Evolutionary conservation across 1,140 invertebrate species (phyloP), one percentile per base, ranked within the genome.

Genomic region (Drosophila hydei): DNA sequence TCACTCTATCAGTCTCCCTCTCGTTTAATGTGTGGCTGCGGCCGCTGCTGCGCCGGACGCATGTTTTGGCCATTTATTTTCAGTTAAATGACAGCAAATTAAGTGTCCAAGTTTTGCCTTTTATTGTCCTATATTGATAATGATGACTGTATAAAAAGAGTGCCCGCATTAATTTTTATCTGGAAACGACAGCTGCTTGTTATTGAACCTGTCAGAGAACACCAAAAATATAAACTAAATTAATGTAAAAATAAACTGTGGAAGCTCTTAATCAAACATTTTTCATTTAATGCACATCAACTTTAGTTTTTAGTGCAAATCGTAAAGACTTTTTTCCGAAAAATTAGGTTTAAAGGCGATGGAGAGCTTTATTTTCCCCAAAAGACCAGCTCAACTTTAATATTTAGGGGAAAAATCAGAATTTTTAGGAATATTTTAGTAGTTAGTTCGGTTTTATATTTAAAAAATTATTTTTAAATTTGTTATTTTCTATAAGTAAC

Each of bases 71-170:
- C 81, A 85, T 85, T 85, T 77, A 80, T 87, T 79, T 68, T 77
- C 65, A 74, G 77, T 87, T 80, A 80, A 85, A 80, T 67, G 73
- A 75, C 81, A 87, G 81, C 69, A 74, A 75, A 85, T 87, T 85
- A 87, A 87, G 74, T 87, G 81, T 42, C 65, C 54, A 75, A 77
- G 59, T 79, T 84, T 67, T 51, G 61, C 60, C 45, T 79, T 65
- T 74, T 85, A 84, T 87, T 87, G 70, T 74, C 5, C 43, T 45
- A 59, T 69, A 87, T 85, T 79, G 74, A 85, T 87, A 85, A 77
- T 87, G 80, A 85, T 87, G 77, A 77, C 43, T 75, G 65, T 48
- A 80, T 71, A 85, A 75, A 71, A 62, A 60, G 60, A 61, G 47
- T 64, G 59, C 38, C 14, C 50, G 61, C 77, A 85, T 85, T 85